Conservation (phyloP, 2,888 invertebrate genomes). For the Dimorphilus gyrociliatus region DNA sequence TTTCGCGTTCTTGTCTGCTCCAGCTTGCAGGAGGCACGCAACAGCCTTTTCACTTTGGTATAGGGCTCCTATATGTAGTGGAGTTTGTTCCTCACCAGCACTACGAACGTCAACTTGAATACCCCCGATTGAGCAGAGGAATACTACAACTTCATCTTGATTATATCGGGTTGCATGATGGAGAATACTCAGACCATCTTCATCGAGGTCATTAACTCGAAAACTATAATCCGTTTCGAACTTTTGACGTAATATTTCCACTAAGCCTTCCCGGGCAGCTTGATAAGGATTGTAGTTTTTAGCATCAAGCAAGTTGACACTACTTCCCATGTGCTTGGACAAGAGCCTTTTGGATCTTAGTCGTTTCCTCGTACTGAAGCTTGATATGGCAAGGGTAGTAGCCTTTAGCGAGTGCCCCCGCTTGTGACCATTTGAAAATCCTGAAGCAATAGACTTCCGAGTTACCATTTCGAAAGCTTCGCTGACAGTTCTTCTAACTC, state of each 20-base stretch:
- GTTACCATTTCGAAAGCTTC: too few species aligned
- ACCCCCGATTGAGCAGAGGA: slow-evolving; percentile 1
- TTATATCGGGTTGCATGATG: slow-evolving; percentile 14
- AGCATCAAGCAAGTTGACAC: too few species aligned
- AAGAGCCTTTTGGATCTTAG: too few species aligned
- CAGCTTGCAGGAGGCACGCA: slow-evolving; percentile 9
- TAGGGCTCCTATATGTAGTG: slow-evolving; percentile 12
- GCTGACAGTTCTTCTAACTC: too few species aligned
- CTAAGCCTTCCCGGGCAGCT: slow-evolving; percentile 12
- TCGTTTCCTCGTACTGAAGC: too few species aligned
- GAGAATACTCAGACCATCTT: slow-evolving; percentile 13
- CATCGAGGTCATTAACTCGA: slow-evolving; percentile 12
- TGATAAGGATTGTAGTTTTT: too few species aligned
- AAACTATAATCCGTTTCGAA: slow-evolving; percentile 5
- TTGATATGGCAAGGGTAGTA: too few species aligned
- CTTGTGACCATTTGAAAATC: too few species aligned
- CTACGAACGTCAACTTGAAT: slow-evolving; percentile 1
- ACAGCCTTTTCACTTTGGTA: slow-evolving; percentile 12
- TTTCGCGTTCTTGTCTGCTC: slow-evolving; percentile 10
- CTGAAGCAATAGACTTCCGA: too few species aligned
- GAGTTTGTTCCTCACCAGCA: slow-evolving; percentile 1
- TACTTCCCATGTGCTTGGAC: too few species aligned
- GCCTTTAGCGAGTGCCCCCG: too few species aligned
- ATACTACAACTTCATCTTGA: slow-evolving; percentile 8
- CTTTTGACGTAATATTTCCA: slow-evolving; percentile 9